Conservation (phyloP, 2,113 vertebrate genomes). For the Acanthisitta chloris region DNA sequence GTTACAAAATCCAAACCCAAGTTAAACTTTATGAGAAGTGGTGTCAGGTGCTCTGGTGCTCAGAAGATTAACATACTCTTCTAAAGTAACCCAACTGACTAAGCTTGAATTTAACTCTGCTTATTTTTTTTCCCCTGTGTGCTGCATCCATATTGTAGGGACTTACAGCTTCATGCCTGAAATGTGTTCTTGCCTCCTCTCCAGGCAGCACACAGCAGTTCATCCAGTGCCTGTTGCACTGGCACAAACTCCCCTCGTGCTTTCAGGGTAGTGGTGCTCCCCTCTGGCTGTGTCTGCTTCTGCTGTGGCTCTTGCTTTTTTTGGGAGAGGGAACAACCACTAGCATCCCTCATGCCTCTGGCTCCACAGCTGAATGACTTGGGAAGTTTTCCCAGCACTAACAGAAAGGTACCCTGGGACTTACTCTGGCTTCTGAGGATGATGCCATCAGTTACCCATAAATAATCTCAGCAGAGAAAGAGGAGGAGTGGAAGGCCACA, state of each 20-base stretch:
- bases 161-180: not conserved
- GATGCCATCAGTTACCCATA: constrained; percentile 61
- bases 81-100: not conserved
- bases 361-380: constrained; percentile 15
- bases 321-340: not conserved
- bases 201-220: not conserved
- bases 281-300: not conserved
- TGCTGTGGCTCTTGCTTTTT: not conserved
- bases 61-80: not conserved
- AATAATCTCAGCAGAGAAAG: constrained; percentile 50
- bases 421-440: constrained; percentile 38
- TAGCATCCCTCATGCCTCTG: not conserved
- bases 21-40: not conserved
- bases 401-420: constrained; percentile 38
- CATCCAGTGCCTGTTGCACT: not conserved
- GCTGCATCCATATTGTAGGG: not conserved
- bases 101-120: not conserved
- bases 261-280: not conserved
- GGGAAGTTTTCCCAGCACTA: constrained; percentile 23
- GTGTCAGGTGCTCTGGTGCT: not conserved
- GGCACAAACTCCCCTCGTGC: not conserved
- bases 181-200: not conserved
- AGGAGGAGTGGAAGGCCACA: constrained; percentile 61
- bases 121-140: not conserved
- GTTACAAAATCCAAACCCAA: not conserved